Evolutionary conservation across 2,113 vertebrate species (phyloP), one percentile per base, ranked within the genome.

Genomic region (Oostethus manadensis): DNA sequence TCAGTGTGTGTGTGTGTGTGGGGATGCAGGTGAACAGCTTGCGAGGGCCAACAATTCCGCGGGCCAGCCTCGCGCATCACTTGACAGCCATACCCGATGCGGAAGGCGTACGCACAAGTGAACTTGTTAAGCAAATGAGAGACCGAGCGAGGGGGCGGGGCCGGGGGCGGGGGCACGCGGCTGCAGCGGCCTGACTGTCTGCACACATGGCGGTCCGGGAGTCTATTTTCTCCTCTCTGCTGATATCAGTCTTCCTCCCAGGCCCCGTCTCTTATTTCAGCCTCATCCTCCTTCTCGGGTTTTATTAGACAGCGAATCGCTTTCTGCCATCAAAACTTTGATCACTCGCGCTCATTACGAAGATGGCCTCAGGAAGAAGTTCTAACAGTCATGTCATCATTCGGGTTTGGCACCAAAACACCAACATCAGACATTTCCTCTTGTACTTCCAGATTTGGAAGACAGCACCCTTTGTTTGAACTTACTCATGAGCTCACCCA

Each of bases 21-120:
- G 61, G 58, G 68, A 70, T 80, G 73, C 84, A 87, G 84, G 88
- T 88, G 88, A 90, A 89, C 88, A 90, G 88, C 87, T 90, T 90
- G 89, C 86, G 35, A 72, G 71, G 74, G 84, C 82, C 79, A 75
- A 75, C 70, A 75, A 67, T 54, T 86, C 87, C 79, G 71, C 80
- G 22, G 87, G 87, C 85, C 61, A 80, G 72, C 72, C 80, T 90
- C 70, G 73, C 83, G 86, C 86, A 86, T 87, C 86, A 79, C 81
- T 90, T 87, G 73, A 81, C 84, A 83, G 77, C 86, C 82, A 76
- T 78, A 70, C 73, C 62, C 51, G 18, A 79, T 80, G 75, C n/a
- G n/a, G n/a, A 73, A 77, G 76, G 62, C 51, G 75, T 79, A 86
- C 56, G 88, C 86, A 69, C 81, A 79, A 85, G 89, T 88, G 76